Evolutionary conservation across 2,797 vertebrate species (phyloP), one percentile per base, ranked within the genome.

Genomic region (Sebastes itinus): DNA sequence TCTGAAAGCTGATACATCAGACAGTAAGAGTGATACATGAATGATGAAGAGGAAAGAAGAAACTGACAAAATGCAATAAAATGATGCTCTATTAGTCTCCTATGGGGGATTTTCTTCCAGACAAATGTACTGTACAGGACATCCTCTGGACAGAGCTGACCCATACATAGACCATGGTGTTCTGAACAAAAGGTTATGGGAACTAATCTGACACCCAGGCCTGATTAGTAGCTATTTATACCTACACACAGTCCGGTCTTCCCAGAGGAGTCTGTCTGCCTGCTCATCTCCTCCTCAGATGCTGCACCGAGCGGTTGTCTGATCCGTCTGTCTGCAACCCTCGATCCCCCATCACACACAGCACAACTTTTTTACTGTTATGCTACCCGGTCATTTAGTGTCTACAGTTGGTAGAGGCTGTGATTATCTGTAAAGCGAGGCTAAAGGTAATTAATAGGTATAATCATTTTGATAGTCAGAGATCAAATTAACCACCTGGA

Each of bases 181-280:
- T 83, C 88, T 89, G 85, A 94, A 80, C 82, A 85, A 94, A 94
- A 93, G 91, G 93, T 92, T 92, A 92, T 82, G 75, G 84, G 83
- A 90, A 92, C 89, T 95, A 94, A 95, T 93, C 92, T 90, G 92
- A 87, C 88, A 77, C 87, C 74, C 75, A 88, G 91, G 85, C 74
- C 90, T 87, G 93, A 94, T 95, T 93, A 94, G 78, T 52, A 58
- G 77, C 90, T 95, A 95, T 94, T 94, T 87, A 91, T 92, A 94
- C 61, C 46, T 25, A n/a, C 71, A 86, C 74, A 83, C 79, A 83
- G 81, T 46, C 65, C 3, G 12, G 66, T 68, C 55, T 76, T 71
- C 71, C 72, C 83, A 59, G 64, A 68, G 64, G 75, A 77, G 72
- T 46, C 20, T 46, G 71, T 78, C 72, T 86, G 77, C 61, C 32